These are phyloP conservation scores for Lanius collurio DNA, from an alignment of 2,113 vertebrate species.

Conservation along the genomic window DNA sequence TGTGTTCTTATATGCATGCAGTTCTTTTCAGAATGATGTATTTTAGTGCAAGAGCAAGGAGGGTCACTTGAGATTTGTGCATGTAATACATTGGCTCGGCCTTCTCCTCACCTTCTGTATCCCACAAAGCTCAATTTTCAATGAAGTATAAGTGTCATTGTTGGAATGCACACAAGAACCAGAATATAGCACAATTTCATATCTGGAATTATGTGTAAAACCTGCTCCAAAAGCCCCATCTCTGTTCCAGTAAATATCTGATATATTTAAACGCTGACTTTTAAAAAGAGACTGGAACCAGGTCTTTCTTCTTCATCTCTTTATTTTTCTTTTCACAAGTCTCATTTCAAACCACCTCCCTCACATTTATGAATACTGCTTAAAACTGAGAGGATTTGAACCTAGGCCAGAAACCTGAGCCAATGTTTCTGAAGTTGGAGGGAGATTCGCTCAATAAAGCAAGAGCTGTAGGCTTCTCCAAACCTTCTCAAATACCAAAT, in stretches of 20 bases:
- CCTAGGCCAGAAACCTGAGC: background rate
- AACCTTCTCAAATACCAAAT: background rate
- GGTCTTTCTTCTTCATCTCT: background rate
- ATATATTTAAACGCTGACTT: background rate
- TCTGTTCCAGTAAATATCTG: background rate
- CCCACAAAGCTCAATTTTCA: slow-evolving; percentile 3
- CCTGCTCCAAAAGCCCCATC: background rate
- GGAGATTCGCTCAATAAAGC: background rate
- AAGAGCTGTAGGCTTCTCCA: background rate
- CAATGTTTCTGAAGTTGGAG: background rate
- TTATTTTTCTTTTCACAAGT: background rate
- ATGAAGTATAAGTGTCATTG: background rate
- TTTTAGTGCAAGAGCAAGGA: background rate
- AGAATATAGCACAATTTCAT: background rate
- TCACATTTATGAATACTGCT: background rate
- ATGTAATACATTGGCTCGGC: background rate
- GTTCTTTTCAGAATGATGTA: background rate
- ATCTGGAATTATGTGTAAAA: background rate
- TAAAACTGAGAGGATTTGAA: background rate
- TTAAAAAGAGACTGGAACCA: background rate
- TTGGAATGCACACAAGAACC: background rate
- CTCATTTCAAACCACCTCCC: background rate
- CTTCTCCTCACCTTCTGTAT: background rate
- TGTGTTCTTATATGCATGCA: background rate
- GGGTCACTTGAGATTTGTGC: background rate